Evolutionary conservation across 2,113 vertebrate species (phyloP).

Genomic region (Atlantisia rogersi): DNA sequence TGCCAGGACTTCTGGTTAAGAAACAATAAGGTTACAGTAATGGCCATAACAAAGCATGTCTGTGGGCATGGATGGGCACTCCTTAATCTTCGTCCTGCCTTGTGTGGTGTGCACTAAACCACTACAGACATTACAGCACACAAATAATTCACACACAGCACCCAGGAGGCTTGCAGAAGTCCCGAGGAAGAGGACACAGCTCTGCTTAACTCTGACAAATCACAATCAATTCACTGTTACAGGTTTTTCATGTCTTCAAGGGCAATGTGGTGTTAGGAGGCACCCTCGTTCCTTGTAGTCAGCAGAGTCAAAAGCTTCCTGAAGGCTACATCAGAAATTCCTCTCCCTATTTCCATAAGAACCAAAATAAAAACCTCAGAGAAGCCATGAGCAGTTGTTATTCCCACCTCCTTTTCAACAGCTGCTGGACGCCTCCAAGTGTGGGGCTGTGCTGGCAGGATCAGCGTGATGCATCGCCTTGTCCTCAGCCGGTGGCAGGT

Average conservation of each 20-base stretch:
- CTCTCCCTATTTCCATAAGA: background rate
- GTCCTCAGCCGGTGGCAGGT: background rate
- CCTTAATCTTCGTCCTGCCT: background rate
- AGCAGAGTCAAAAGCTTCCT: background rate
- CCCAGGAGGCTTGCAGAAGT: background rate
- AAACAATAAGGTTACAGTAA: background rate
- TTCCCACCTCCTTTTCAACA: background rate
- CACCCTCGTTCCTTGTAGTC: background rate
- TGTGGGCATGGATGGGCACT: background rate
- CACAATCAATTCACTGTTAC: background rate
- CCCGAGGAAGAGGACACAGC: background rate
- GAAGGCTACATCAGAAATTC: background rate
- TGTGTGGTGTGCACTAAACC: background rate
- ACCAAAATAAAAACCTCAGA: background rate
- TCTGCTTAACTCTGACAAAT: background rate
- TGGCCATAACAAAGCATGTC: background rate
- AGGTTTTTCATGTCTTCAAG: background rate
- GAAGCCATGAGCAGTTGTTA: background rate
- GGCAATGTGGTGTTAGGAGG: background rate
- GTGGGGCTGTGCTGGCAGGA: background rate
- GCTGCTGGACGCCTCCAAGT: background rate
- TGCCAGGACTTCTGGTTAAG: background rate
- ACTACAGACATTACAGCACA: background rate
- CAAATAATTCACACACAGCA: background rate
- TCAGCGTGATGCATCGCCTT: accelerated